A percentile compares a stretch with the other conserved stretches of the same genome.
Conservation (phyloP, 2,888 invertebrate species). For the Tipula helvola region DNA sequence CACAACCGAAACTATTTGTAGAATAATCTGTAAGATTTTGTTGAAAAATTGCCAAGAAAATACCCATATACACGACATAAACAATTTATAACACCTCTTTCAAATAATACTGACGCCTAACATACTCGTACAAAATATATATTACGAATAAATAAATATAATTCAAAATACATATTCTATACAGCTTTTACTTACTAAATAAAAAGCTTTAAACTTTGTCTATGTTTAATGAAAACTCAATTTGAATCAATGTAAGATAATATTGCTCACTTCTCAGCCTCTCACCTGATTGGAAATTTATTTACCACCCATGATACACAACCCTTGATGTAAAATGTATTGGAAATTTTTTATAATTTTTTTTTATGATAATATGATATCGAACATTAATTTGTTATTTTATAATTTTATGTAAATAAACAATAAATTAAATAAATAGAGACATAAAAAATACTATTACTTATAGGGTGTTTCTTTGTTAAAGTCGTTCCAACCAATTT, state of each 20-base stretch:
- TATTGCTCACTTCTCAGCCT: neutral
- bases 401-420: neutral
- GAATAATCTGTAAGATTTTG: neutral
- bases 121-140: neutral
- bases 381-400: neutral
- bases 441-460: neutral
- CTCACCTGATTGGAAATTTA: neutral
- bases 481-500: no score
- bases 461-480: neutral
- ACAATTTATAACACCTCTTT: neutral
- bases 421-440: neutral
- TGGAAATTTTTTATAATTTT: neutral
- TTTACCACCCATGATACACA: neutral
- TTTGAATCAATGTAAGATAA: neutral
- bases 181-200: neutral
- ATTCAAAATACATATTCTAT: neutral
- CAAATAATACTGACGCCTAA: neutral
- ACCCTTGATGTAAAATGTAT: neutral
- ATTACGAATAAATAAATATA: neutral
- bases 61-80: neutral
- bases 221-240: neutral
- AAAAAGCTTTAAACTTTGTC: neutral
- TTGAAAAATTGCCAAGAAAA: neutral
- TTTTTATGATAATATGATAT: neutral
- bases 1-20: no score